Percentiles rank a stretch among this genome's conserved stretches.
phyloP scores from a whole-genome alignment of 2,888 invertebrate species.

The Liodrosophila aerea region DNA sequence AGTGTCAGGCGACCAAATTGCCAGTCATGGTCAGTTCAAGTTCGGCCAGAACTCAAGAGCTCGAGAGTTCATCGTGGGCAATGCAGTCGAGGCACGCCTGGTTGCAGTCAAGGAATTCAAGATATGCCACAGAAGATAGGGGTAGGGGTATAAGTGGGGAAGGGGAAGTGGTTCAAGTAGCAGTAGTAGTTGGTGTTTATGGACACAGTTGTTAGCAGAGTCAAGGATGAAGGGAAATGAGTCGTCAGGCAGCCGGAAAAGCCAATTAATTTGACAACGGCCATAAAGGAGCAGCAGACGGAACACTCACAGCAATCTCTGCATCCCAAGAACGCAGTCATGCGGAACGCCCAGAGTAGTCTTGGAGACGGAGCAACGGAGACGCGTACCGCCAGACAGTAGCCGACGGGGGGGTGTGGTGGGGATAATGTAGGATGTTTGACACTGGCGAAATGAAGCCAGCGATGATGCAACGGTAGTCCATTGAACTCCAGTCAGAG shows the following conservation, averaged over 20 bases:
- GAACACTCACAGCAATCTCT: constrained; percentile 19
- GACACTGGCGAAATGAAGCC: constrained; percentile 28
- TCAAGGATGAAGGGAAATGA: constrained; percentile 49
- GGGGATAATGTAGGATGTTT: constrained; percentile 22
- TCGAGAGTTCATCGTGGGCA: background rate
- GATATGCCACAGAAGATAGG: too few species aligned
- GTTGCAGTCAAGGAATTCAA: background rate
- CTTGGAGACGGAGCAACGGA: constrained; percentile 8
- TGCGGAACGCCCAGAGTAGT: constrained; percentile 47
- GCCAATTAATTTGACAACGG: constrained; percentile 71
- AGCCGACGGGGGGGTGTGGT: background rate
- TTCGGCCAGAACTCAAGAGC: background rate
- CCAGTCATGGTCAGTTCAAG: background rate
- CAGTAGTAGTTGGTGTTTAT: background rate
- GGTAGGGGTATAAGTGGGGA: background rate
- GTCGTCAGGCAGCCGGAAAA: constrained; percentile 67
- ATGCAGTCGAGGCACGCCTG: background rate
- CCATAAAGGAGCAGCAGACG: constrained; percentile 47
- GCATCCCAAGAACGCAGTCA: constrained; percentile 54
- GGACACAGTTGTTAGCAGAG: background rate
- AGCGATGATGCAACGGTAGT: constrained; percentile 41
- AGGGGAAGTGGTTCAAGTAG: background rate
- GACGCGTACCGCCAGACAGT: constrained; percentile 4
- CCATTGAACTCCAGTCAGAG: constrained; percentile 39
- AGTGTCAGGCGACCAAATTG: constrained; percentile 19